Base-by-base conservation (phyloP, 2,113 vertebrate genomes). In the Myrmophylax atrothorax region DNA sequence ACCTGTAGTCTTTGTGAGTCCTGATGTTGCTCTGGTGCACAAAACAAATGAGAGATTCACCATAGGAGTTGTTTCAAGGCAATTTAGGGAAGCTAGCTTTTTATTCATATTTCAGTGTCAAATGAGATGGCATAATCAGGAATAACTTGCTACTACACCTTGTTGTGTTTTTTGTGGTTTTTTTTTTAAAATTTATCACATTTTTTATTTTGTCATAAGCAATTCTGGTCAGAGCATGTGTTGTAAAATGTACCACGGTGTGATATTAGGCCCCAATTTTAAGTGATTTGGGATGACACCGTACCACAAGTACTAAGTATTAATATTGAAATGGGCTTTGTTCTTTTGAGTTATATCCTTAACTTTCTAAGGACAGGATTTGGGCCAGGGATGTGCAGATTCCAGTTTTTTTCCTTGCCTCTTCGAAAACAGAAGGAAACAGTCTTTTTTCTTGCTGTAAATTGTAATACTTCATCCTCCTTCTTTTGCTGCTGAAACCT, bases 141-240 rank as follows among this genome's bases (percentile, higher is more conserved):
- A 93, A 66, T 52, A 82, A 70, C 49, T 79, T 95, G 52, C 49
- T 78, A 20, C 13, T 87, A 68, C 38, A 63, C 46, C 46, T 88
- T 60, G 10, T 17, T 17, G 42, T 44, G 14, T 46, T 52, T 33
- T 89, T 91, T 85, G 10, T 17, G 44, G 42, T 44, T 44, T 46
- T 52, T 33, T 89, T 91, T 85, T 55, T 79, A 25, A 38, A 77
- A 62, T 79, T 85, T 16, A 40, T 79, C 15, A 4, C 56, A 26
- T 66, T 94, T 94, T 91, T 85, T 69, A 53, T 92, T 87, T 87
- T 82, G 29, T 73, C 75, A 53, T 55, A 69, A 87, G 46, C 20
- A 93, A 44, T 83, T 87, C 10, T 70, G 37, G 25, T 81, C n/a
- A 59, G 62, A 72, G 31, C 4, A 3, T 38, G 33, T 67, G 24